phyloP scores from a whole-genome alignment of 2,797 vertebrate species.

The Eidolon dupreanum region DNA sequence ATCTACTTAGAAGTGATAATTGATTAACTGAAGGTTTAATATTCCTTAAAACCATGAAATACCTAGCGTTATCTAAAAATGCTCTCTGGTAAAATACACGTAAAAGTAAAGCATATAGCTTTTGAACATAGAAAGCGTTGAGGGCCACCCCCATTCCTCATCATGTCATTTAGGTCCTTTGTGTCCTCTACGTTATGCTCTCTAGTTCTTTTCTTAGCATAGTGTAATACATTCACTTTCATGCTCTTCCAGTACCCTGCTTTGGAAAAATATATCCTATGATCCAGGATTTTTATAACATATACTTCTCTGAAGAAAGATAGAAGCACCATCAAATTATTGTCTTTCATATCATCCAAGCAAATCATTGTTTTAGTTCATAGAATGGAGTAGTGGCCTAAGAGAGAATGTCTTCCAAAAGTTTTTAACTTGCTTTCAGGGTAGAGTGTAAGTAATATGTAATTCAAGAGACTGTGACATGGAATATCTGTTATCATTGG shows the following conservation, averaged over 20 bases:
- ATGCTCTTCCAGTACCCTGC: not conserved
- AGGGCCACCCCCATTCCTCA: not conserved
- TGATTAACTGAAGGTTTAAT: not conserved
- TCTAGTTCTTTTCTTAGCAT: not conserved
- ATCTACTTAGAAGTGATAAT: not conserved
- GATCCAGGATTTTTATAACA: slow-evolving; percentile 16
- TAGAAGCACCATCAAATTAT: not conserved
- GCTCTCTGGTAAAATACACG: not conserved
- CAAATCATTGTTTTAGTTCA: slow-evolving; percentile 26
- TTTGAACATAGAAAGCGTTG: not conserved
- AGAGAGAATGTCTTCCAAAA: slow-evolving; percentile 54
- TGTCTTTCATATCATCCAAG: not conserved
- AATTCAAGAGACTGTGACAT: not conserved
- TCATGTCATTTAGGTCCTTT: not conserved
- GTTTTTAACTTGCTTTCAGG: slow-evolving; percentile 10
- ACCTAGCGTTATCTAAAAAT: not conserved
- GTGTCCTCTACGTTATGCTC: not conserved
- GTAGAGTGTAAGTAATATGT: not conserved
- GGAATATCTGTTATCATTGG: slow-evolving; percentile 21
- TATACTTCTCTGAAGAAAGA: slow-evolving; percentile 4
- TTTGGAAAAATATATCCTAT: slow-evolving; percentile 4
- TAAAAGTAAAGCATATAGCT: not conserved
- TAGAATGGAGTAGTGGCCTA: not conserved
- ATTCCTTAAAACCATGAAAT: not conserved
- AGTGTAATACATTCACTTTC: not conserved